phyloP scores from a whole-genome alignment of 2,797 vertebrate species.

The Channallabes apus region DNA sequence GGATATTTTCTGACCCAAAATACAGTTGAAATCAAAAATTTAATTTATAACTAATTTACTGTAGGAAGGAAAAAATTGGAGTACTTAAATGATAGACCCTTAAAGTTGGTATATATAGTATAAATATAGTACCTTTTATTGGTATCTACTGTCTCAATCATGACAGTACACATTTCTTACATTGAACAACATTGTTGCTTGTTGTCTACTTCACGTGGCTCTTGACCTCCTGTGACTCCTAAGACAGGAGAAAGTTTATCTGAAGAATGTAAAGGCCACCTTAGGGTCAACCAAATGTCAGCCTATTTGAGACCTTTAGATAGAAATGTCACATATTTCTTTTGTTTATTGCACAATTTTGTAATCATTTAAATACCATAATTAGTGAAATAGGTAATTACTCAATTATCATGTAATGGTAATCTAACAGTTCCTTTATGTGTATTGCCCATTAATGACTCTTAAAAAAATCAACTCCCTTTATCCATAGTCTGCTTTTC shows the following conservation, averaged over 20 bases:
- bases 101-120: no score
- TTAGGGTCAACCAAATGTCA: slow-evolving; percentile 32
- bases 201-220: slow-evolving; percentile 25
- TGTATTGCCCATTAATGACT: not conserved
- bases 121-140: no score
- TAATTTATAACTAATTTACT: not conserved
- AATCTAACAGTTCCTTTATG: not conserved
- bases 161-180: slow-evolving; percentile 20
- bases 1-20: not conserved
- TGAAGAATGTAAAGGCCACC: slow-evolving; percentile 30
- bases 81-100: not conserved
- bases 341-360: slow-evolving; percentile 2
- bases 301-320: slow-evolving; percentile 32
- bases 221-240: not conserved
- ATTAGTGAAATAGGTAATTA: not conserved
- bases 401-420: not conserved
- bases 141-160: slow-evolving; percentile 1
- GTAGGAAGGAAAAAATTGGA: slow-evolving; percentile 5
- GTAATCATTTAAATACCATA: slow-evolving; percentile 23
- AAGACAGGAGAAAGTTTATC: slow-evolving; percentile 10
- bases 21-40: not conserved
- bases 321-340: slow-evolving; percentile 26
- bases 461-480: not conserved
- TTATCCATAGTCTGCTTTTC: not conserved
- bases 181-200: not conserved